Conservation (phyloP, 2,888 invertebrate genomes). For the Scaeva pyrastri region DNA sequence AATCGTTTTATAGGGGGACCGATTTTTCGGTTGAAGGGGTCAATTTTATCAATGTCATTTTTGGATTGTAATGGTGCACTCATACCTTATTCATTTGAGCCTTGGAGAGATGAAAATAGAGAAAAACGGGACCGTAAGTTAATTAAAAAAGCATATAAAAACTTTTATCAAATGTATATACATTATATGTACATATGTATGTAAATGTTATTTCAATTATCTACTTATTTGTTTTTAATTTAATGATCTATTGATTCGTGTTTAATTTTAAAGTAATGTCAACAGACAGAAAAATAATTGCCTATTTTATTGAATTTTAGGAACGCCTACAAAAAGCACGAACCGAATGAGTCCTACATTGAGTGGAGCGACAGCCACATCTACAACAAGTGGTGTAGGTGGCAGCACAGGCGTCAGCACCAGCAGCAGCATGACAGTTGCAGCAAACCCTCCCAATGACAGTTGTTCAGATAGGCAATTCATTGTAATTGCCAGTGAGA, state of each 20-base stretch:
- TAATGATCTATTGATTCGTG: not conserved
- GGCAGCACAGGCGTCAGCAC: slow-evolving; percentile 80
- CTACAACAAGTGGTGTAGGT: slow-evolving; percentile 82
- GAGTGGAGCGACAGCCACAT: slow-evolving; percentile 85
- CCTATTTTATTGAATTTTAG: slow-evolving; percentile 76
- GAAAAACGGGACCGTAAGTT: slow-evolving; percentile 83
- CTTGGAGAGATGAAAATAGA: slow-evolving; percentile 94
- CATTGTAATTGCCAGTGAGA: slow-evolving; percentile 96
- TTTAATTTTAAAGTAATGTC: not conserved
- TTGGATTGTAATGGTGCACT: slow-evolving; percentile 97
- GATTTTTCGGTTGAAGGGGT: slow-evolving; percentile 97
- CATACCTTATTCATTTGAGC: slow-evolving; percentile 94
- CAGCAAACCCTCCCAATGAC: slow-evolving; percentile 77
- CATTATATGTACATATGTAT: too few species aligned
- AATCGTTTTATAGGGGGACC: slow-evolving; percentile 90
- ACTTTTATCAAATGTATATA: too few species aligned
- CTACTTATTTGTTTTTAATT: not conserved
- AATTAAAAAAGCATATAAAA: slow-evolving; percentile 9
- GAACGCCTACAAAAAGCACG: slow-evolving; percentile 89
- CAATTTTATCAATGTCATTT: slow-evolving; percentile 97
- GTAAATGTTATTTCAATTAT: not conserved
- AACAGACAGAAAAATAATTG: not conserved
- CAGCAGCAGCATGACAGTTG: slow-evolving; percentile 81
- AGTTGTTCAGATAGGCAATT: slow-evolving; percentile 92
- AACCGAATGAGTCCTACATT: slow-evolving; percentile 92